Evolutionary conservation across 1,140 invertebrate species (phyloP), one percentile per base, ranked within the genome.

Genomic region (Aphidius gifuensis): DNA sequence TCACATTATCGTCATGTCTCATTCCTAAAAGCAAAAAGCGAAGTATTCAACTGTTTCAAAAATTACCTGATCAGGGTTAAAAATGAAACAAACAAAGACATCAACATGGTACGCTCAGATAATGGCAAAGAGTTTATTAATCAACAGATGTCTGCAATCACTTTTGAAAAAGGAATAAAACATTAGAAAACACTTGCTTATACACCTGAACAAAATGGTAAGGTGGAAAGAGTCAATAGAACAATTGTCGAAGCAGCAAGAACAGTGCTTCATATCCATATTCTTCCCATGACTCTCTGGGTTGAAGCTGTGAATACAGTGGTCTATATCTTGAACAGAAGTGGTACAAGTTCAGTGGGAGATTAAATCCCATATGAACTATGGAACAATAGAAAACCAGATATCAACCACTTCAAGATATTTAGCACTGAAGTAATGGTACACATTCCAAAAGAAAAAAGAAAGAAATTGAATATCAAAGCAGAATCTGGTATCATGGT

Each of bases 261-360:
- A 47, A 65, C 65, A 55, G 68, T 81, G 71, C 62, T 80, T 11
- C 9, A 66, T 32, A 64, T 67, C 54, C 64, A 72, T 45, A 60
- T 69, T 4, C 48, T 81, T 45, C 42, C 55, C 5, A 62, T 71
- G 11, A 58, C 40, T 8, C 74, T 70, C 60, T 82, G 80, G 80
- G 76, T 65, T 6, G 80, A 82, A 65, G 75, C 79, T n/a, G 61
- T 73, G 7, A 55, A 66, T n/a, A 78, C 74, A 6, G 75, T 72
- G 5, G 64, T 60, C 9, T 75, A 80, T 64, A 59, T 80, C 3
- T 63, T 68, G 51, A 82, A 81, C 51, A 58, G 66, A 62, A 9
- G 57, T 6, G 65, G 65, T 7, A 66, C 56, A 1, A 67, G 43
- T 9, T 32, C 64, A 9, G n/a, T n/a, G n/a, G 46, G 39, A 40